Percentiles rank a stretch among this genome's conserved stretches.
phyloP scores from a whole-genome alignment of 1,140 invertebrate genomes.

The Arctopsyche grandis region DNA sequence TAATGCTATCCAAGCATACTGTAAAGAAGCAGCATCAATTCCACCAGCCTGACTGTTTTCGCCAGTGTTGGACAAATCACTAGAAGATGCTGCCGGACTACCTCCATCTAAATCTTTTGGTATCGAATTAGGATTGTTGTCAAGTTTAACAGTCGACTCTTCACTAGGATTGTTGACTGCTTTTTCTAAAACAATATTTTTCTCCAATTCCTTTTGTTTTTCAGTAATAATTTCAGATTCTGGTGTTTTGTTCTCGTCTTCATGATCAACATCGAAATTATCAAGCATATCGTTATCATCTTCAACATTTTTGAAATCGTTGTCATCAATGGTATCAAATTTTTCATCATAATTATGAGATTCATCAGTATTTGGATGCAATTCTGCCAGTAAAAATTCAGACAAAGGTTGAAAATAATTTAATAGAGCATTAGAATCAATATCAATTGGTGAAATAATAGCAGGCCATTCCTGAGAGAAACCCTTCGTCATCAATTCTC shows the following conservation, averaged over 20 bases:
- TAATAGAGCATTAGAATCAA: conserved; percentile 55
- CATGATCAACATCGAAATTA: conserved; percentile 25
- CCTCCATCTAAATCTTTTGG: conserved; percentile 42
- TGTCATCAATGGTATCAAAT: conserved; percentile 15
- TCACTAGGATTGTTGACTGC: background rate
- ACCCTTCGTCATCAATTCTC: conserved; percentile 55
- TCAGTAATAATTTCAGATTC: conserved; percentile 44
- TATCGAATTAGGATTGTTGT: conserved; percentile 48
- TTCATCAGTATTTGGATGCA: conserved; percentile 31
- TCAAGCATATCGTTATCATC: conserved; percentile 40
- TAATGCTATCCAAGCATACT: conserved; percentile 50
- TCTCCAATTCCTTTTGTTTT: conserved; percentile 2
- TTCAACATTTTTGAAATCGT: background rate
- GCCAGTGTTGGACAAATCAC: conserved; percentile 33
- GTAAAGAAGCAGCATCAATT: conserved; percentile 24
- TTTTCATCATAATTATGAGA: conserved; percentile 31
- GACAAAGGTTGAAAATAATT: conserved; percentile 59
- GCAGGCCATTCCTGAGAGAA: conserved; percentile 54
- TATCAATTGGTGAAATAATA: conserved; percentile 52
- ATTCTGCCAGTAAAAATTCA: conserved; percentile 58
- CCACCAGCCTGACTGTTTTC: conserved; percentile 11
- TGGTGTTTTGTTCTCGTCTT: conserved; percentile 11
- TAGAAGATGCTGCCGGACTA: conserved; percentile 47
- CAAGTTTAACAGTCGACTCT: conserved; percentile 26
- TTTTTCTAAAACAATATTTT: background rate